phyloP scores from a whole-genome alignment of 2,113 vertebrate genomes.

The Callithrix jacchus region DNA sequence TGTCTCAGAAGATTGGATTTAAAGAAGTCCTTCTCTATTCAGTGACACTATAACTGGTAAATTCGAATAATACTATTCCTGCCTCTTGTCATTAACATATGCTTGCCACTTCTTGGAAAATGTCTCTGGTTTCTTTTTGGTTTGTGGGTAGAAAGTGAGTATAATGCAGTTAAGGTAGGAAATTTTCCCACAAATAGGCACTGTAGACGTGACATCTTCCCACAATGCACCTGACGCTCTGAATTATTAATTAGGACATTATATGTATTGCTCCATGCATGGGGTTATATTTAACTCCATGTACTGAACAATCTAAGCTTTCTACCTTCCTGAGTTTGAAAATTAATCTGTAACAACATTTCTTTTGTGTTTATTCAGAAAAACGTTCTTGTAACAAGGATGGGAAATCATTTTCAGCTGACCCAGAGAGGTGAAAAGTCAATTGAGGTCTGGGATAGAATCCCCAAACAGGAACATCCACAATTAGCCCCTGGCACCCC shows the following conservation, averaged over 20 bases:
- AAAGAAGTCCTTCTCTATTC: conserved; percentile 19
- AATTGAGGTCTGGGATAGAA: neutral
- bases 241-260: conserved; percentile 68
- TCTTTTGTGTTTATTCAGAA: conserved; percentile 40
- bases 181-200: conserved; percentile 22
- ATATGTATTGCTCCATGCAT: conserved; percentile 55
- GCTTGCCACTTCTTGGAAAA: conserved; percentile 16
- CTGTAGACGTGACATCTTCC: conserved; percentile 24
- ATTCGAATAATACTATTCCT: neutral
- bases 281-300: conserved; percentile 65
- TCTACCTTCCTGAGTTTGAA: conserved; percentile 40
- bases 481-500: neutral
- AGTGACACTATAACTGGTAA: neutral
- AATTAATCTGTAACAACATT: conserved; percentile 43
- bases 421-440: neutral
- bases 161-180: neutral
- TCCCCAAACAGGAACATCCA: neutral
- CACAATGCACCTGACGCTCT: conserved; percentile 2
- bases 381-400: neutral
- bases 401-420: neutral
- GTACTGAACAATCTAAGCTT: conserved; percentile 29
- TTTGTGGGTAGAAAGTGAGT: neutral
- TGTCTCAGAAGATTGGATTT: conserved; percentile 37
- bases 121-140: neutral
- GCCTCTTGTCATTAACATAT: neutral